Evolutionary conservation across 2,797 vertebrate species (phyloP).

Genomic region (Steatocranus sp.): DNA sequence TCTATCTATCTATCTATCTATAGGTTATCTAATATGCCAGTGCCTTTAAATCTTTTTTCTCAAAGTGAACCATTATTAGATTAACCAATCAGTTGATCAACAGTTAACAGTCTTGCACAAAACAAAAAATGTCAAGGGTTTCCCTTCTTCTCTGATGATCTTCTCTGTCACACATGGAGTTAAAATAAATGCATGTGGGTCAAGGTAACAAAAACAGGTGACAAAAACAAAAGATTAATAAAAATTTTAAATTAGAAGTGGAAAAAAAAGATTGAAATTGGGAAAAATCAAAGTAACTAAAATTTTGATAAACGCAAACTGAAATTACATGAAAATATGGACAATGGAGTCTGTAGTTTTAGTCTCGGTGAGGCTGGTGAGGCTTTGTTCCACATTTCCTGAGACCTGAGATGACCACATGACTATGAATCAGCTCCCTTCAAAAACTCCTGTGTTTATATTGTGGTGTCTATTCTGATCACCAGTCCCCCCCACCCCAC

Average conservation of each 20-base stretch:
- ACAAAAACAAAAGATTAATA: neutral
- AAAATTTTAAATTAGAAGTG: neutral
- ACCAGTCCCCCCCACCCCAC: neutral
- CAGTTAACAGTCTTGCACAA: neutral
- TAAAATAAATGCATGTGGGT: neutral
- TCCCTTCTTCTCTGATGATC: neutral
- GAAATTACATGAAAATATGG: neutral
- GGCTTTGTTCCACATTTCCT: neutral
- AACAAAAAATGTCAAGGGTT: neutral
- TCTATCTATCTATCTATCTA: neutral
- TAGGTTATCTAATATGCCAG: neutral
- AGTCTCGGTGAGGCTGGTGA: neutral
- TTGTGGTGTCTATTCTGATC: neutral
- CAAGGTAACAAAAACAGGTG: neutral
- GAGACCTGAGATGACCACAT: neutral
- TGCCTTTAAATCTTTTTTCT: neutral
- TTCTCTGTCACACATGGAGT: neutral
- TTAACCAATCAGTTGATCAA: neutral
- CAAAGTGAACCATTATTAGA: neutral
- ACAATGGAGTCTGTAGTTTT: neutral
- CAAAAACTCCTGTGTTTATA: neutral
- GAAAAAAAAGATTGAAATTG: fast-evolving
- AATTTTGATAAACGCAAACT: fast-evolving
- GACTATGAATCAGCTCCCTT: neutral
- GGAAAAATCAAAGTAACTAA: neutral